Evolutionary conservation across 2,797 vertebrate species (phyloP).

Genomic region (Phrynocephalus guinanensis): DNA sequence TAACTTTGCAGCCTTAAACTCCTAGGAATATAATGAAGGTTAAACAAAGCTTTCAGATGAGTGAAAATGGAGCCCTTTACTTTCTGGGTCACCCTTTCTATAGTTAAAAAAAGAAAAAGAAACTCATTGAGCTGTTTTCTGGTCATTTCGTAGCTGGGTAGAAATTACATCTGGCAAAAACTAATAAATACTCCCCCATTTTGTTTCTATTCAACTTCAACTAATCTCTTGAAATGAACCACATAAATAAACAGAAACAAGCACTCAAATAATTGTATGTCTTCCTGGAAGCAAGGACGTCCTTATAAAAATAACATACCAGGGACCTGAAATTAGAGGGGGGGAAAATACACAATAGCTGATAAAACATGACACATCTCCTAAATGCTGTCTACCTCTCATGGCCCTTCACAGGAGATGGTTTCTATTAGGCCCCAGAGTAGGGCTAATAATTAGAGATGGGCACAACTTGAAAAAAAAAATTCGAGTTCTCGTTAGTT

Average conservation of each 20-base stretch:
- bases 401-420: conserved; percentile 25
- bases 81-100: conserved; percentile 36
- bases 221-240: conserved; percentile 33
- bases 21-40: background rate
- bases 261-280: conserved; percentile 44
- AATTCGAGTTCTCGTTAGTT: no score
- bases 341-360: conserved; percentile 34
- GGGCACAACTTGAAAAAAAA: no score
- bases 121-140: background rate
- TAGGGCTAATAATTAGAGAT: background rate
- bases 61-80: conserved; percentile 18
- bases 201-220: conserved; percentile 37
- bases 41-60: conserved; percentile 14
- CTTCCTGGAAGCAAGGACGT: conserved; percentile 31
- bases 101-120: conserved; percentile 35
- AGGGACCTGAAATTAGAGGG: conserved; percentile 26
- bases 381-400: conserved; percentile 1
- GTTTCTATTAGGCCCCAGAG: conserved; percentile 5
- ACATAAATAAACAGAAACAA: conserved; percentile 48
- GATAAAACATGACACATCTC: conserved; percentile 28
- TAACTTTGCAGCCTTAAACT: background rate
- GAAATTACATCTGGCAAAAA: conserved; percentile 37
- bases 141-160: conserved; percentile 22
- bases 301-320: conserved; percentile 27
- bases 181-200: background rate